A percentile compares a stretch with the other conserved stretches of the same genome.
phyloP scores from a whole-genome alignment of 2,113 vertebrate genomes.

The Syngnathus scovelli region DNA sequence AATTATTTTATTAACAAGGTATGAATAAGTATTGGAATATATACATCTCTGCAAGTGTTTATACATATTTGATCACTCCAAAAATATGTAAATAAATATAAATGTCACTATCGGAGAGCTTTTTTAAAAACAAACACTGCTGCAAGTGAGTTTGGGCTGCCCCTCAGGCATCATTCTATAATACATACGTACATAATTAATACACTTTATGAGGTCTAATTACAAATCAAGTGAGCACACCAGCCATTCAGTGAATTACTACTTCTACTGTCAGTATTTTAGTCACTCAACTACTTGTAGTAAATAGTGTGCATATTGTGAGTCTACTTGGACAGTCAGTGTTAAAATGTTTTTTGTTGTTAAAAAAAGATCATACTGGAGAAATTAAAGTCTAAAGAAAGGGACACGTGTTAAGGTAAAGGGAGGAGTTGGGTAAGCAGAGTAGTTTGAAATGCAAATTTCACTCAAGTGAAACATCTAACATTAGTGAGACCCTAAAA shows the following conservation, averaged over 20 bases:
- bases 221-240: neutral
- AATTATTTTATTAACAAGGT: too few species aligned
- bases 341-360: neutral
- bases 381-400: neutral
- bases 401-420: neutral
- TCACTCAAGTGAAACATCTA: slow-evolving; percentile 25
- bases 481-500: slow-evolving; percentile 43
- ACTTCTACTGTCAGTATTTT: neutral
- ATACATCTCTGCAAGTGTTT: too few species aligned
- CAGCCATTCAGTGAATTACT: neutral
- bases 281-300: neutral
- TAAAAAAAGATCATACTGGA: neutral
- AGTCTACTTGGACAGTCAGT: neutral
- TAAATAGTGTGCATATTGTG: neutral
- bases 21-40: too few species aligned
- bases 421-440: neutral
- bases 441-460: slow-evolving; percentile 33
- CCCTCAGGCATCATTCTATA: neutral
- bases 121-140: too few species aligned
- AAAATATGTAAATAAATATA: too few species aligned
- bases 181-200: neutral
- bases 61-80: too few species aligned
- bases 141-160: neutral
- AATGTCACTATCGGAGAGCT: too few species aligned
- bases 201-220: neutral